phyloP scores from a whole-genome alignment of 2,113 vertebrate genomes.

The Myotis yumanensis region DNA sequence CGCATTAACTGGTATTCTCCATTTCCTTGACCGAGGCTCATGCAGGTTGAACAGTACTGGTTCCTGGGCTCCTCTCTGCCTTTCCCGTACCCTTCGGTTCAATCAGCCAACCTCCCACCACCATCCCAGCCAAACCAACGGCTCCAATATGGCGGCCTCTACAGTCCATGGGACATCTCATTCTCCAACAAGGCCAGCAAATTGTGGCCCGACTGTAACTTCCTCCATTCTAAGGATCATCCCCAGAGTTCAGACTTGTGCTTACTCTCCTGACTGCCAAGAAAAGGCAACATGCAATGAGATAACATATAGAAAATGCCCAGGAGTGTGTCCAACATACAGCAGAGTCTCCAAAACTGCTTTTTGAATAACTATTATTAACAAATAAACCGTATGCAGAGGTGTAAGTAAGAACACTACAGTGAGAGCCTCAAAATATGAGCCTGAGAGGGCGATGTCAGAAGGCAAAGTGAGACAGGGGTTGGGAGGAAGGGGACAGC shows the following conservation, averaged over 20 bases:
- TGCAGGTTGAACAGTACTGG: neutral
- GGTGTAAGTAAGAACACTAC: neutral
- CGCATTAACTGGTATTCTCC: neutral
- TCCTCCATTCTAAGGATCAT: neutral
- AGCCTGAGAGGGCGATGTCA: neutral
- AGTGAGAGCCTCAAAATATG: neutral
- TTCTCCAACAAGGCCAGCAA: neutral
- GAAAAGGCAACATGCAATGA: neutral
- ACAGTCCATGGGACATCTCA: neutral
- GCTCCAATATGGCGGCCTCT: neutral
- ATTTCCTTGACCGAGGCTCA: neutral
- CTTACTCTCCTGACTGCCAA: neutral
- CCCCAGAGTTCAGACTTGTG: neutral
- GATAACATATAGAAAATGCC: neutral
- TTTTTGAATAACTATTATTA: neutral
- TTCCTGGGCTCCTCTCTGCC: neutral
- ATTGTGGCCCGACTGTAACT: fast-evolving
- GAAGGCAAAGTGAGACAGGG: neutral
- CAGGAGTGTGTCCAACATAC: fast-evolving
- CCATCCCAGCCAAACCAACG: neutral
- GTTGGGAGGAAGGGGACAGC: constrained; percentile 34
- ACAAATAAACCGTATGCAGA: neutral
- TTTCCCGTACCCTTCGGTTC: neutral
- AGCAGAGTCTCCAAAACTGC: neutral
- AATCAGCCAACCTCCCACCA: neutral